Evolutionary conservation across 1,140 invertebrate species (phyloP).

Genomic region (Drosophila nebulosa): DNA sequence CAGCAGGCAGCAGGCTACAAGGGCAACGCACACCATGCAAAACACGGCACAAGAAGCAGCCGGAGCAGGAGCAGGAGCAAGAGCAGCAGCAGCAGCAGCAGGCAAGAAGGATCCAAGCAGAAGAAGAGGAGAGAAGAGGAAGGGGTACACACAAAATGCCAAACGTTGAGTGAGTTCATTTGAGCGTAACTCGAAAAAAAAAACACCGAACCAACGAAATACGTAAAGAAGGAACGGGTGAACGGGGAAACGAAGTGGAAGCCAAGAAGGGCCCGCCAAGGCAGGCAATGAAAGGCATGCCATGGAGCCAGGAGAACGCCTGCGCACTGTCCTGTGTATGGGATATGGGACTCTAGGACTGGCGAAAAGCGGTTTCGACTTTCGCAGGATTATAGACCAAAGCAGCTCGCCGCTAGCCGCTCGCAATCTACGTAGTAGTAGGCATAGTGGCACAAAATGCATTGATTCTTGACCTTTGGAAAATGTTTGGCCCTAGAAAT

Average conservation of each 20-base stretch:
- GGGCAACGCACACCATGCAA: constrained; percentile 56
- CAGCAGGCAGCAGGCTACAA: constrained; percentile 21
- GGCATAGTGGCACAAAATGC: background rate
- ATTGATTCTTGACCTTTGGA: background rate
- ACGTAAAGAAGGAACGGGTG: background rate
- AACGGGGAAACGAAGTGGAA: background rate
- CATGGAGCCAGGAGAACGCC: background rate
- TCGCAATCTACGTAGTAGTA: background rate
- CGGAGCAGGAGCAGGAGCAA: background rate
- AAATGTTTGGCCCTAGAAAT: no score
- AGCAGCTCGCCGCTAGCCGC: background rate
- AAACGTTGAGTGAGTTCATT: constrained; percentile 44
- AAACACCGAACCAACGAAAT: background rate
- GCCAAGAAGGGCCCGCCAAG: background rate
- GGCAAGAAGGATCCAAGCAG: background rate
- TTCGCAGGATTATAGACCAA: background rate
- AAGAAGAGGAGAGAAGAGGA: background rate
- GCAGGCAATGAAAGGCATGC: background rate
- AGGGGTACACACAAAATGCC: background rate
- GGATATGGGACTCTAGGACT: background rate
- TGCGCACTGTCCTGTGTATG: background rate
- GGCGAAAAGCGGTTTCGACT: background rate
- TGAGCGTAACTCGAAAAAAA: constrained; percentile 34
- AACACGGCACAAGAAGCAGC: constrained; percentile 12
- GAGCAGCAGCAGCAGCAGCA: constrained; percentile 1